phyloP scores from a whole-genome alignment of 37 sponge, comb jelly and placozoan species.

The Beroe ovata region DNA sequence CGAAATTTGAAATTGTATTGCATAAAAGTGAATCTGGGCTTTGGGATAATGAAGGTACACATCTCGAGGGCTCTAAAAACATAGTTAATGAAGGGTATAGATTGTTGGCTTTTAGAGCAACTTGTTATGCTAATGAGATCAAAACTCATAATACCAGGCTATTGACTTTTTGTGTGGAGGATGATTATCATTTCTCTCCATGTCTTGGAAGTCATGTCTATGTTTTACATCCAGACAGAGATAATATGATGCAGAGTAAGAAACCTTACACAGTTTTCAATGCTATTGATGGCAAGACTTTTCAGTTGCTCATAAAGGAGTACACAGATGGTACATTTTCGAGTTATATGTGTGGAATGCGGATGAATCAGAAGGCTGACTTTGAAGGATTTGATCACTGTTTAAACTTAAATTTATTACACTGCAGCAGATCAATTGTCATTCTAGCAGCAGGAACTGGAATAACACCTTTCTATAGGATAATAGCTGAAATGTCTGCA shows the following conservation, averaged over 20 bases:
- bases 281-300: not conserved
- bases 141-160: conserved; percentile 22
- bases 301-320: conserved; percentile 17
- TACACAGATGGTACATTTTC: conserved; percentile 9
- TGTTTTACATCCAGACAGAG: not conserved
- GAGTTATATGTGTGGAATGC: not conserved
- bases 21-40: not conserved
- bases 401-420: conserved; percentile 2
- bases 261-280: conserved; percentile 54
- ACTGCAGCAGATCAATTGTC: not conserved
- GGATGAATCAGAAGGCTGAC: not conserved
- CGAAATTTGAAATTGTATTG: conserved; percentile 17
- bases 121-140: not conserved
- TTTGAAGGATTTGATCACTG: conserved; percentile 32
- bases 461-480: conserved; percentile 56
- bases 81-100: not conserved
- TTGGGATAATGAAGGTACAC: conserved; percentile 26
- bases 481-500: not conserved
- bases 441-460: conserved; percentile 58
- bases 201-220: conserved; percentile 24
- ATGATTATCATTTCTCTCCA: not conserved
- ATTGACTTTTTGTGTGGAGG: not conserved
- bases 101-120: not conserved
- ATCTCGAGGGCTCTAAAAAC: not conserved
- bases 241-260: not conserved